Base-by-base conservation (phyloP, 2,888 invertebrate genomes). In the Drosophila fungiperda region DNA sequence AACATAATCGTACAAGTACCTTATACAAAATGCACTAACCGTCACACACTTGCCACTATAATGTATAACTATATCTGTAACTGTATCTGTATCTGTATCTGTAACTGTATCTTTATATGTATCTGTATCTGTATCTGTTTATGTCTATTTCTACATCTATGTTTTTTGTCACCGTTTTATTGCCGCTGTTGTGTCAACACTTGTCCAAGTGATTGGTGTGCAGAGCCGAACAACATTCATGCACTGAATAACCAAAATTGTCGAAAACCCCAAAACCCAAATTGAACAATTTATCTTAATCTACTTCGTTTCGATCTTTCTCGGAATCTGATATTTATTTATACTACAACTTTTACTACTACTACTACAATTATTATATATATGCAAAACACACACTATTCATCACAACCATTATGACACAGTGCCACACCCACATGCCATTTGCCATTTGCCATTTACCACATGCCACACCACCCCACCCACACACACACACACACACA, bases 131-230 rank as follows among this genome's bases (percentile, higher is more conserved):
- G 45, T 45, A 45, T 15, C 45, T 45, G 45, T 23, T 38, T 60
- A 50, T 58, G 52, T 67, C 32, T 54, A 36, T 20, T 36, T 55
- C 62, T 15, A 29, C 20, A 35, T 58, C 29, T 64, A 32, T 73
- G 57, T 52, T 63, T 38, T 29, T 60, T 59, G 40, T 42, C 53
- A 59, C 15, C 15, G 58, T 54, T 49, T 45, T 40, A 48, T 32
- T 73, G 53, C 40, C 66, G 58, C 58, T 72, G 75, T 73, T 62
- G 61, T 58, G 58, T 53, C 52, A 40, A 61, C 60, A 66, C 36
- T 48, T 76, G 58, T 60, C 45, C 35, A 35, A 75, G 60, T 68
- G 62, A 68, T 57, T 57, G 63, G 76, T 76, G 55, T 57, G 42
- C 68, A 60, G 48, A 49, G 53, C 42, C 52, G 62, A 54, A 23